Percentiles rank a stretch among this genome's conserved stretches.
Evolutionary conservation across 1,140 invertebrate species (phyloP).

Genomic region (Heliconius nattereri): DNA sequence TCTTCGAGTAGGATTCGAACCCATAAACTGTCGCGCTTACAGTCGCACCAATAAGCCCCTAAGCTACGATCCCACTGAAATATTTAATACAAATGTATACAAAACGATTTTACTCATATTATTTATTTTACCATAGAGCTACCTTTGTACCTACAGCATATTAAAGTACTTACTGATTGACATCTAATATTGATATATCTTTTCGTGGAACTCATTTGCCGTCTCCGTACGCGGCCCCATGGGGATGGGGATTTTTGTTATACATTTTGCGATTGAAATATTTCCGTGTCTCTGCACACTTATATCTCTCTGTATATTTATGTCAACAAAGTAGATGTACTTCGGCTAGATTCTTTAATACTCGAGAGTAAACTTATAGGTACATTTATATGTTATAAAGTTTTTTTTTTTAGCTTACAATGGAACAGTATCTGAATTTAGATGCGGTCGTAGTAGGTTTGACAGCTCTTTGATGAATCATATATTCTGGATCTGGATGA

Average conservation of each 20-base stretch:
- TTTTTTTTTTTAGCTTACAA: too few species aligned
- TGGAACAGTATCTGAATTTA: too few species aligned
- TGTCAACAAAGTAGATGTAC: not conserved
- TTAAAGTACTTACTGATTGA: slow-evolving; percentile 8
- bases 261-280: slow-evolving; percentile 12
- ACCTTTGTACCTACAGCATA: not conserved
- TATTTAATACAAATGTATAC: too few species aligned
- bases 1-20: too few species aligned
- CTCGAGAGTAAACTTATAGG: not conserved
- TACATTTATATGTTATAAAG: not conserved
- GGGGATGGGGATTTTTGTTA: not conserved
- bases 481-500: too few species aligned
- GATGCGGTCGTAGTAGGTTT: too few species aligned
- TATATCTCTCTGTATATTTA: slow-evolving; percentile 4
- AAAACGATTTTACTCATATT: not conserved
- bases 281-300: slow-evolving; percentile 10
- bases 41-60: too few species aligned
- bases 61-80: not conserved
- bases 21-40: too few species aligned
- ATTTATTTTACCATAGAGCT: not conserved
- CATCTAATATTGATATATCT: not conserved
- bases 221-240: not conserved
- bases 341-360: not conserved
- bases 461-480: too few species aligned
- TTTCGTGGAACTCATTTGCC: not conserved